These are phyloP conservation scores for Limosa lapponica DNA, from an alignment of 2,797 vertebrate genomes.

Conservation along the genomic window DNA sequence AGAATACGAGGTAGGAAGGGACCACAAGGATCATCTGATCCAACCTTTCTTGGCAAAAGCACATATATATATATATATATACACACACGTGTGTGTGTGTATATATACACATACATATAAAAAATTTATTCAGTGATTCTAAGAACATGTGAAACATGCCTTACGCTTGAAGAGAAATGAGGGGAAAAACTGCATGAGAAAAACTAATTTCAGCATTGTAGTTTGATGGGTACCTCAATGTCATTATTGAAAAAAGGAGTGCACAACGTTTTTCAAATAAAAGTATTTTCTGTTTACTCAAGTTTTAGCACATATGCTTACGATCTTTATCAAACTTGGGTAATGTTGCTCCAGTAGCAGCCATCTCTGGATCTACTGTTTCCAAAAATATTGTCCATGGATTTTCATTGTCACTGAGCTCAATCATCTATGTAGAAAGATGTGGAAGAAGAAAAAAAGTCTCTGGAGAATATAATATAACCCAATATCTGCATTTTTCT, in stretches of 20 bases:
- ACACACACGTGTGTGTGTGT: too few species aligned
- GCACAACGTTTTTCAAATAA: neutral
- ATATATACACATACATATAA: too few species aligned
- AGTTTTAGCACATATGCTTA: conserved; percentile 78
- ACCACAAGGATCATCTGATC: neutral
- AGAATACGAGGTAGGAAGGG: neutral
- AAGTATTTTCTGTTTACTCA: neutral
- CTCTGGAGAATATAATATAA: neutral
- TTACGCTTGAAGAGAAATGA: neutral
- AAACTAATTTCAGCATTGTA: neutral
- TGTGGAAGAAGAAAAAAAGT: neutral
- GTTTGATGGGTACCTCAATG: neutral
- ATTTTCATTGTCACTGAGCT: conserved; percentile 98
- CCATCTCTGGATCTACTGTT: conserved; percentile 98
- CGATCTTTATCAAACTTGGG: conserved; percentile 99
- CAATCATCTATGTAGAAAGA: conserved; percentile 90
- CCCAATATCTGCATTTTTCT: neutral
- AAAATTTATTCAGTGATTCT: neutral
- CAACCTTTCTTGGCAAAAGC: neutral
- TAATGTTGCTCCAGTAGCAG: conserved; percentile 95
- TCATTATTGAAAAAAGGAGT: fast-evolving
- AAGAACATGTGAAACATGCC: neutral
- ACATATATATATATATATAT: neutral
- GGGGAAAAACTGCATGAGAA: neutral
- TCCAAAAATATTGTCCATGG: conserved; percentile 99